Base-by-base conservation (phyloP, 1,140 invertebrate genomes). In the Anoplolepis gracilipes region DNA sequence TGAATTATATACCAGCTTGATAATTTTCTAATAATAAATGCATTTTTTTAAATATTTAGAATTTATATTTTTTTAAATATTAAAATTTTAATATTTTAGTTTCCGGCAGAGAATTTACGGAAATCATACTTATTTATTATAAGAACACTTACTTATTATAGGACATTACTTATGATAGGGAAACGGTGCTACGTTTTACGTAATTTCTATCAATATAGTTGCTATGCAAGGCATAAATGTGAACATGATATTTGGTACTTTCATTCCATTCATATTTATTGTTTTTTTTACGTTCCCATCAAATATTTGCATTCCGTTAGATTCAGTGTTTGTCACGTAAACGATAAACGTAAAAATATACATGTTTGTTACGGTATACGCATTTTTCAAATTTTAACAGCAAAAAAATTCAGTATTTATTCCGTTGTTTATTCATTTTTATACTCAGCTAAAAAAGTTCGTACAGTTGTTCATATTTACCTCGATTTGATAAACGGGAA, bases 401-500 rank as follows among this genome's bases (percentile, higher is more conserved):
- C 13, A 49, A 19, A 49, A 49, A 49, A 19, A 36, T 36, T 46
- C 46, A 49, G 3, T 4, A 46, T 19, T 46, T 13, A 19, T 49
- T 49, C 4, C 2, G 10, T 13, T 4, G 16, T 49, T 49, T 16
- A 8, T 49, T 49, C 46, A 49, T 1, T 49, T 49, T 49, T 19
- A 46, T 46, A 49, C 16, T 46, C 13, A 46, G 13, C 42, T 49
- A 6, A 19, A 49, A 30, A 79, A 79, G 30, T 22, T 8, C 42
- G n/a, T 10, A 30, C 10, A 19, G 30, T 30, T 79, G n/a, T 36
- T 79, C 62, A 69, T 79, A 79, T 79, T 59, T 79, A n/a, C n/a
- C 42, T 79, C 42, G 36, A 79, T 79, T 49, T 77, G 62, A 78
- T 67, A 61, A 78, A 69, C 39, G 84, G 22, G 39, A 78, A 85